phyloP scores from a whole-genome alignment of 2,888 invertebrate species.

The Cepaea hortensis region DNA sequence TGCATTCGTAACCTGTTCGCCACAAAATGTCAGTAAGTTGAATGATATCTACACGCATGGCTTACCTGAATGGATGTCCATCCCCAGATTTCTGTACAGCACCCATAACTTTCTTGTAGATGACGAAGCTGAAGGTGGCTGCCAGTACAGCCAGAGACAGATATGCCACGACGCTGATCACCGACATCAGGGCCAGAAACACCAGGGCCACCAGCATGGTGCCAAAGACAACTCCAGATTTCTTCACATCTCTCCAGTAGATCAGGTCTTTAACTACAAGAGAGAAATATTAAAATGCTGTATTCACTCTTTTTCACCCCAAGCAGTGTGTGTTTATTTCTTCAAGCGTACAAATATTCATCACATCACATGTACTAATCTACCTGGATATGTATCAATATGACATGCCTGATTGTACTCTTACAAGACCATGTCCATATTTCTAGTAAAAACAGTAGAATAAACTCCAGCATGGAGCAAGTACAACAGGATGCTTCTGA shows the following conservation, averaged over 20 bases:
- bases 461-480: too few relatives aligned
- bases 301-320: neutral
- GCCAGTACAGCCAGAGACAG: constrained; percentile 88
- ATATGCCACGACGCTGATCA: constrained; percentile 96
- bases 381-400: too few relatives aligned
- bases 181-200: constrained; percentile 94
- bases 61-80: constrained; percentile 98
- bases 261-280: constrained; percentile 87
- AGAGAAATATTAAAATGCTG: neutral
- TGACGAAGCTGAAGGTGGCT: constrained; percentile 93
- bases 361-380: too few relatives aligned
- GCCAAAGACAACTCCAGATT: constrained; percentile 94
- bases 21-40: too few relatives aligned
- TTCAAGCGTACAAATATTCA: too few relatives aligned
- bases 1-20: too few relatives aligned
- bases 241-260: constrained; percentile 97
- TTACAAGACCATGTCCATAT: too few relatives aligned
- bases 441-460: too few relatives aligned
- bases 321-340: neutral
- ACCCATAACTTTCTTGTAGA: constrained; percentile 95
- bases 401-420: too few relatives aligned
- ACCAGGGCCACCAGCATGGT: constrained; percentile 90
- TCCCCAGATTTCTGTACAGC: constrained; percentile 95
- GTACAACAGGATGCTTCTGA: too few relatives aligned
- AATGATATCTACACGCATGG: neutral